Evolutionary conservation across 2,113 vertebrate genomes (phyloP), one percentile per base, ranked within the genome.

Genomic region (Trichomycterus rosablanca): DNA sequence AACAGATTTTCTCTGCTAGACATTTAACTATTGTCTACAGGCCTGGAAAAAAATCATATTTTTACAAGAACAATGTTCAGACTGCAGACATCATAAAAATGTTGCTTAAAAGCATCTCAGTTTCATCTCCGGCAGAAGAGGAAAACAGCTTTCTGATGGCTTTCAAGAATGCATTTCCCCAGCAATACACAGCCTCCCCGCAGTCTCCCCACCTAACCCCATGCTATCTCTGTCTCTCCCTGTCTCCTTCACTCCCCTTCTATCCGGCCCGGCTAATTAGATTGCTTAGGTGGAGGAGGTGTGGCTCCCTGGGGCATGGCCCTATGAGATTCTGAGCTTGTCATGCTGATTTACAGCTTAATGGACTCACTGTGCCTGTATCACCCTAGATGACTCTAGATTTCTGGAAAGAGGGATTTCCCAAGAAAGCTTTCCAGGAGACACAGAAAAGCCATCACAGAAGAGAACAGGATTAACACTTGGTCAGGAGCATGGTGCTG

Each of bases 351-450:
- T 72, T 50, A 72, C 69, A 72, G 59, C 65, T 64, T 68, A 64
- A 72, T 72, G 65, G 59, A 67, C 65, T 72, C 42, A 16, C 54
- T 59, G 62, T 56, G 39, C 58, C 60, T 62, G 55, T 56, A 24
- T 56, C 42, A 71, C 64, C 65, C 52, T 16, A 44, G 46, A 70
- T 70, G 63, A 74, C 72, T 61, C 24, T 19, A 48, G 37, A 9
- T 66, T 74, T 74, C 57, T 46, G 46, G 57, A 66, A 74, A 63
- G 53, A 59, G 67, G 67, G 58, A 70, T 74, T 62, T 74, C 67
- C 72, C 67, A 14, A 2, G 42, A 70, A 70, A 68, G 39, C 62
- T 53, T 61, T 66, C 32, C 45, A 37, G 12, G 56, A 66, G 39
- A 46, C 22, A 32, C 7, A 12, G 24, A 16, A 11, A 14, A 35